Base-by-base conservation (phyloP, 2,888 invertebrate species). In the Caenorhabditis panamensis region DNA sequence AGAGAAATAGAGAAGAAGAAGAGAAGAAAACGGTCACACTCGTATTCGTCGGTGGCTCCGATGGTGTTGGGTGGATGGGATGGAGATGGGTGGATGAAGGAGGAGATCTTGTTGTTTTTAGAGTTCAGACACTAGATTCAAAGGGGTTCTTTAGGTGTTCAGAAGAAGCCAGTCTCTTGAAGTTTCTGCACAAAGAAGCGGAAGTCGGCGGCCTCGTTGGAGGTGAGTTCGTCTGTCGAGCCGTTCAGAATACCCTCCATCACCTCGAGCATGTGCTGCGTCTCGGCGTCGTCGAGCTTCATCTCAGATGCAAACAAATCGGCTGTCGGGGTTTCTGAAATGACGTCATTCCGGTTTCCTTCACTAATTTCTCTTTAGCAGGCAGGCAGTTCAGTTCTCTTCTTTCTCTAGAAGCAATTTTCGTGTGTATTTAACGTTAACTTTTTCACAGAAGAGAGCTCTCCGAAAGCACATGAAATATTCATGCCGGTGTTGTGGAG, bases 171-270 rank as follows among this genome's bases (percentile, higher is more conserved):
- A 51, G 89, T 89, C 76, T 89, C 83, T 67, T 88, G 87, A 8
- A 90, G 86, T 76, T 90, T 89, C 81, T 89, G 88, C 41, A 87
- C 90, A 71, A 90, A 90, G 83, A 90, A 90, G 13, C 87, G 85
- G 84, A 90, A 88, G 78, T 90, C 89, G 54, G 87, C 86, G 22
- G 89, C 88, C 69, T 84, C 89, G 73, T 89, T 87, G 37, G 85
- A 78, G 37, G 87, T 85, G 18, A 89, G 68, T 47, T 87, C 88
- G 69, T 86, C 86, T 47, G 85, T 82, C 18, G 86, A 84, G 47
- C 89, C 89, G 37, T 83, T 78, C 18, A 87, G 63, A 56, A 90
- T 88, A 8, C 85, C 86, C 54, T 89, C 87, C 79, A 89, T 79
- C 6, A 87, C 85, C 28, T 78, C 75, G 49, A 86, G 76, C 89